These are phyloP conservation scores for Oryzias curvinotus DNA, from an alignment of 2,113 vertebrate genomes.

Conservation along the genomic window DNA sequence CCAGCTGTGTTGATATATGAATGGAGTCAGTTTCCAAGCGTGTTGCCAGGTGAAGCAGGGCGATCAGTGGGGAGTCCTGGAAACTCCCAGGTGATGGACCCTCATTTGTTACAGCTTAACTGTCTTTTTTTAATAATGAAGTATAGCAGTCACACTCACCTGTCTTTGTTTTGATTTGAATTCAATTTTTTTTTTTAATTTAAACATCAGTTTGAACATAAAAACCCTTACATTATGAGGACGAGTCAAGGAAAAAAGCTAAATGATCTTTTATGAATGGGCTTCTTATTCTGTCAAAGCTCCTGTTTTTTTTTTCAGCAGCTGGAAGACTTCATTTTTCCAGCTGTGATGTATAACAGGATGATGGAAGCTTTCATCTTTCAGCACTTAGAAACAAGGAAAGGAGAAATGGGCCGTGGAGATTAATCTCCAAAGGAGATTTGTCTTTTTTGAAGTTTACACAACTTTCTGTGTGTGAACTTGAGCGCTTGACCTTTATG, in stretches of 20 bases:
- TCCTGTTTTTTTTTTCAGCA: conserved; percentile 23
- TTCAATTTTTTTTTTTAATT: conserved; percentile 5
- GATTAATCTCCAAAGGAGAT: conserved; percentile 60
- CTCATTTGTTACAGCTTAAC: conserved; percentile 18
- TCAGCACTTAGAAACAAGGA: conserved; percentile 52
- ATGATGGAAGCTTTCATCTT: conserved; percentile 37
- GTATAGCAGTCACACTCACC: too few species aligned
- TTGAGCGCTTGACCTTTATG: conserved; percentile 49
- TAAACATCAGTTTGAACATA: too few species aligned
- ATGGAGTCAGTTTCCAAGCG: conserved; percentile 63
- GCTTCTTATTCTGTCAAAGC: too few species aligned
- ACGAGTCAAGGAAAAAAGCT: too few species aligned
- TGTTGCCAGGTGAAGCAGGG: conserved; percentile 62
- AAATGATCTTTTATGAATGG: too few species aligned
- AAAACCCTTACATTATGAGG: too few species aligned
- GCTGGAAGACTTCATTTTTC: conserved; percentile 37
- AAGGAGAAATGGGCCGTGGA: conserved; percentile 58
- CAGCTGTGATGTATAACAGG: conserved; percentile 38
- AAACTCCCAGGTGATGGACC: conserved; percentile 62
- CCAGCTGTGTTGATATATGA: conserved; percentile 60
- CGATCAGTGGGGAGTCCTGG: conserved; percentile 33
- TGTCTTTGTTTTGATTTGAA: neutral
- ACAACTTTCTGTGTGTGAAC: conserved; percentile 49
- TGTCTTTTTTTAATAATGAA: neutral
- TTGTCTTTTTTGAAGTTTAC: conserved; percentile 55